phyloP scores from a whole-genome alignment of 1,140 invertebrate species.

The Diachasma alloeum region DNA sequence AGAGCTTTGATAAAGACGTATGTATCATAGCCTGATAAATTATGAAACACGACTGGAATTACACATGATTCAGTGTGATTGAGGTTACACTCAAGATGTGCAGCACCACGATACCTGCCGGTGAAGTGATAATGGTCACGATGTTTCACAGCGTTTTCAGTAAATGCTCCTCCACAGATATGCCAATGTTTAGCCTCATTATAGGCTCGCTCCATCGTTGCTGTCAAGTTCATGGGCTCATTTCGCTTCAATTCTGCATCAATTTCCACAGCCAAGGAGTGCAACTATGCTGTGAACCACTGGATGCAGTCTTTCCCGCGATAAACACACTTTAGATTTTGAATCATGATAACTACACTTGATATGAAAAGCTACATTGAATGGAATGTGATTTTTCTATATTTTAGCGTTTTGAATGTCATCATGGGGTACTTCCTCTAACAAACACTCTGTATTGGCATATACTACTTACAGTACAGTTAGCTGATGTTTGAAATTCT shows the following conservation, averaged over 20 bases:
- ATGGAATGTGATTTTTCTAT: conserved; percentile 42
- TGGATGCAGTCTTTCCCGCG: conserved; percentile 38
- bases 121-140: conserved; percentile 39
- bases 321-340: conserved; percentile 40
- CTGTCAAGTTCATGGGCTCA: background rate
- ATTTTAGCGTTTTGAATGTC: background rate
- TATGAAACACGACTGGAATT: conserved; percentile 33
- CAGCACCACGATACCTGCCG: conserved; percentile 46
- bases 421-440: background rate
- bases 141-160: background rate
- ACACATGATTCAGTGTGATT: conserved; percentile 38
- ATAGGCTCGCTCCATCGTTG: background rate
- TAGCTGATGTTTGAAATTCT: background rate
- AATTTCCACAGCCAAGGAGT: conserved; percentile 33
- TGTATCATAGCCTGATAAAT: conserved; percentile 30
- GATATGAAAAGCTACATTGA: conserved; percentile 50
- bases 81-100: conserved; percentile 53
- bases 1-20: conserved; percentile 40
- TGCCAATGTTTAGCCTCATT: conserved; percentile 36
- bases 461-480: background rate
- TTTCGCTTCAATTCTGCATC: conserved; percentile 5
- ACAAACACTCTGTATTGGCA: background rate
- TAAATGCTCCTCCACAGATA: too few relatives aligned
- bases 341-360: conserved; percentile 49
- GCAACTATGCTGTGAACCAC: conserved; percentile 38